Evolutionary conservation across 2,113 vertebrate genomes (phyloP).

Genomic region (Oreocharis arfaki): DNA sequence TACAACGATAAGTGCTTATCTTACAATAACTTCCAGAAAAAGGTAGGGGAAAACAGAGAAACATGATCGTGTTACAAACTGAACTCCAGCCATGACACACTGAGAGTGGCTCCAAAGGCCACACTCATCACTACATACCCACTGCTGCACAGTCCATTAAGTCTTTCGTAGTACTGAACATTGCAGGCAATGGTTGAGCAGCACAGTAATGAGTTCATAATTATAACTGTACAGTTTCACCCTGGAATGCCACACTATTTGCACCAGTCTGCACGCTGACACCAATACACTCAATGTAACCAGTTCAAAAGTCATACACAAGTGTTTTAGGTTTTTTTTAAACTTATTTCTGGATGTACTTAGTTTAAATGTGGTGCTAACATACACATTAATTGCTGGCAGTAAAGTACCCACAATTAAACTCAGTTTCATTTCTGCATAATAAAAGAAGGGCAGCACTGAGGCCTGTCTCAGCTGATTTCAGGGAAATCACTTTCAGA

Average conservation of each 20-base stretch:
- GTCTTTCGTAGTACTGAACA: neutral
- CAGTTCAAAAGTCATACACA: neutral
- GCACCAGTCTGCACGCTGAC: neutral
- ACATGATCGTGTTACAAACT: neutral
- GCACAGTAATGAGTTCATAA: neutral
- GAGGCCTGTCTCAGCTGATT: neutral
- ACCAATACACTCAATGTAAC: neutral
- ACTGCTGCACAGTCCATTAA: neutral
- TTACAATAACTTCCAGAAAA: neutral
- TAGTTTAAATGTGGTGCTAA: neutral
- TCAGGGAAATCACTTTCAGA: neutral
- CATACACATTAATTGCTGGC: neutral
- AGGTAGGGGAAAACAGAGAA: neutral
- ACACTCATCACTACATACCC: neutral
- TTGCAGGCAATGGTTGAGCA: neutral
- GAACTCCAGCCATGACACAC: neutral
- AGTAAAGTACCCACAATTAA: neutral
- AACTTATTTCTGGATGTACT: neutral
- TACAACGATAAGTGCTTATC: neutral
- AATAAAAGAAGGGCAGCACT: neutral
- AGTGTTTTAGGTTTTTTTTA: neutral
- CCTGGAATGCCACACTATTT: neutral
- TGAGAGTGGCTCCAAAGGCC: neutral
- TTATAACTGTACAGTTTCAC: neutral
- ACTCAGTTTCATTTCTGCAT: neutral